Evolutionary conservation across 2,797 vertebrate species (phyloP).

Genomic region (Phoebastria nigripes): DNA sequence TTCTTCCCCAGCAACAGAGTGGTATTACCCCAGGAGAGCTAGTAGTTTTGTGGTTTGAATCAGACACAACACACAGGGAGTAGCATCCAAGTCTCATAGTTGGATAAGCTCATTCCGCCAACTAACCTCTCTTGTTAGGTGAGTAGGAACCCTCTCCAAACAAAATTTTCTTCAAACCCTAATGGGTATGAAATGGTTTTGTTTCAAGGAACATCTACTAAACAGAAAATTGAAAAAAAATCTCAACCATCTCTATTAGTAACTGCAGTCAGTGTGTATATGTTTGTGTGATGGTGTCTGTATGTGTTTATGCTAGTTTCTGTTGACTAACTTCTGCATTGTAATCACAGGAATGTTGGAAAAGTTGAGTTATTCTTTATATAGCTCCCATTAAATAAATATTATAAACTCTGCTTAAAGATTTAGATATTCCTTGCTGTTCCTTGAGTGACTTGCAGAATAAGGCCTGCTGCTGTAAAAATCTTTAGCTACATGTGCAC

Average conservation of each 20-base stretch:
- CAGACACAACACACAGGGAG: neutral
- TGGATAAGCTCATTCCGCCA: neutral
- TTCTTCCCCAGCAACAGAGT: neutral
- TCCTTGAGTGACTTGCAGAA: neutral
- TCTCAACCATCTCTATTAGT: neutral
- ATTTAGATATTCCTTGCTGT: neutral
- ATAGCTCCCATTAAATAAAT: neutral
- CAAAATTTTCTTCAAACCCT: neutral
- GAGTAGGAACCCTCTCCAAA: neutral
- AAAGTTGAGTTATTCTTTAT: neutral
- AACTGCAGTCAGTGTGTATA: neutral
- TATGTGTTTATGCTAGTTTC: neutral
- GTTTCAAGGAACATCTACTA: neutral
- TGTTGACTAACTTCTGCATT: neutral
- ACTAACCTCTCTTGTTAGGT: neutral
- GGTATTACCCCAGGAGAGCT: neutral
- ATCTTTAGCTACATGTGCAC: neutral
- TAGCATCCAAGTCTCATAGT: neutral
- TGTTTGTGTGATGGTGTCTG: neutral
- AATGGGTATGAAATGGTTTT: neutral
- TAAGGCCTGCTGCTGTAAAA: neutral
- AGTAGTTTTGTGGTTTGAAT: neutral
- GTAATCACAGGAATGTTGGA: neutral
- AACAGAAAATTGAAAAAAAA: neutral
- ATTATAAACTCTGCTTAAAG: neutral